Base-by-base conservation (phyloP, 2,113 vertebrate species). In the Atherinomorus stipes region DNA sequence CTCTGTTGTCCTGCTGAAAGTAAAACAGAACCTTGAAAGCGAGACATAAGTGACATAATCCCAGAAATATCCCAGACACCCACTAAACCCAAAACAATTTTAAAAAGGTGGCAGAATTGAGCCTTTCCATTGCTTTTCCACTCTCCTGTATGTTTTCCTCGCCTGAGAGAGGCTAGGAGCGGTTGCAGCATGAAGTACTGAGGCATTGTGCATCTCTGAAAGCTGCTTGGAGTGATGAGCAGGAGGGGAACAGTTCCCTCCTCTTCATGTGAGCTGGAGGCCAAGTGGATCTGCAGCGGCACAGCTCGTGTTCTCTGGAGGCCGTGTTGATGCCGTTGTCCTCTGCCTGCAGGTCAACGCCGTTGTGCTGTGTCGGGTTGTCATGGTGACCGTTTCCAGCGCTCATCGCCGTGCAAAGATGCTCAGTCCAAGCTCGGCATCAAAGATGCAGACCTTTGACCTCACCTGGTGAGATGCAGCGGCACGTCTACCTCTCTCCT, bases 331-430 rank as follows among this genome's bases (percentile, higher is more conserved):
- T 52, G 66, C 75, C 78, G 51, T 82, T 86, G 60, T 88, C 71
- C 62, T 81, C 63, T 77, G 68, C 65, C 57, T 87, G 52, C 88
- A 99, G 97, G 95, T 96, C 84, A 98, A 97, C 45, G 86, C 94
- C 4, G 94, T 96, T 0, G 96, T 98, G 81, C 93, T 99, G 64
- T 93, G 94, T 68, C 92, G 93, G 0, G 95, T 98, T 86, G 95
- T 98, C 85, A 91, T 93, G 92, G 96, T 98, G 80, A 97, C 96
- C 0, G 90, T 97, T 71, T 94, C 96, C 90, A 98, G 96, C 0
- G 94, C 96, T 28, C 93, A 90, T 19, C 92, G 93, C 26, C 94
- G 91, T 0, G 89, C 95, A 0, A 94, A 93, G 89, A 96, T 96
- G 97, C 93, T 96, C 90, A 96, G 93, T 0, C 96, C 95, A 40